Evolutionary conservation across 1,140 invertebrate species (phyloP).

Genomic region (Halesus radiatus): DNA sequence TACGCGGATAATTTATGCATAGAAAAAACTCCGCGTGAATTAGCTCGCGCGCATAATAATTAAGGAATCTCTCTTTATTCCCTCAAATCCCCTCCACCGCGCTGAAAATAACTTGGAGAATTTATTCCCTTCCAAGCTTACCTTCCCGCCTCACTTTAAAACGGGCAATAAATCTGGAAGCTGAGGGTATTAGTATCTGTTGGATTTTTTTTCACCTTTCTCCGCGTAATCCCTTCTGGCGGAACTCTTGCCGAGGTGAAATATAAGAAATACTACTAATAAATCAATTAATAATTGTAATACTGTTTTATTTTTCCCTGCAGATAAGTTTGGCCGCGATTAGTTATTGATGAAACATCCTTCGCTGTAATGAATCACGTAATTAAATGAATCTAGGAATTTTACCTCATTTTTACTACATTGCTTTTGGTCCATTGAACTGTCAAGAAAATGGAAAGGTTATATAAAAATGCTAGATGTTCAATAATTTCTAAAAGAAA

Average conservation of each 20-base stretch:
- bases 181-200: slow-evolving; percentile 37
- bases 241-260: background rate
- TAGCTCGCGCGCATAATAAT: slow-evolving; percentile 31
- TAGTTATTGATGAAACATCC: background rate
- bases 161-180: slow-evolving; percentile 37
- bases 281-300: slow-evolving; percentile 29
- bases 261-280: slow-evolving; percentile 15
- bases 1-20: slow-evolving; percentile 8
- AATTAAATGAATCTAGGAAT: too few species aligned
- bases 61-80: background rate
- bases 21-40: slow-evolving; percentile 12
- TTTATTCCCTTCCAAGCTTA: slow-evolving; percentile 33
- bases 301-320: background rate
- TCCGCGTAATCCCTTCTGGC: slow-evolving; percentile 18
- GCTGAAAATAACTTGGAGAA: slow-evolving; percentile 31
- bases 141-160: slow-evolving; percentile 38
- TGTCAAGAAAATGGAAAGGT: too few species aligned
- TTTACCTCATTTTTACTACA: too few species aligned
- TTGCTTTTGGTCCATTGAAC: too few species aligned
- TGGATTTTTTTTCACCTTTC: slow-evolving; percentile 27
- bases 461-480: too few species aligned
- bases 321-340: too few species aligned
- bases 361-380: too few species aligned
- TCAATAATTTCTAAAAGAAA: too few species aligned
- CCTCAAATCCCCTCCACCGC: slow-evolving; percentile 13